Evolutionary conservation across 2,797 vertebrate species (phyloP).

Genomic region (Molossus alvarezi): DNA sequence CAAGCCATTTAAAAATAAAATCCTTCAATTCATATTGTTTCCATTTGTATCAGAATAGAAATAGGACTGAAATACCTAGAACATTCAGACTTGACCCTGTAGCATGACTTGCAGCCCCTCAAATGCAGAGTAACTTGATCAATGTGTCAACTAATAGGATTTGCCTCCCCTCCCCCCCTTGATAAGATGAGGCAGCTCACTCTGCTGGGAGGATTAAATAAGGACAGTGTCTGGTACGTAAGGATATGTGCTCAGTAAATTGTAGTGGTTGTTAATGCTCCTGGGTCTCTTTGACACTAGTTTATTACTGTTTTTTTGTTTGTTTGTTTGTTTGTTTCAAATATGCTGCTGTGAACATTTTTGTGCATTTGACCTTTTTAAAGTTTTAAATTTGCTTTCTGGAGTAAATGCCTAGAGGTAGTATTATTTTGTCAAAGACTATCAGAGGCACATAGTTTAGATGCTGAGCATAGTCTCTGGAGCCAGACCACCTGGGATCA

Average conservation of each 20-base stretch:
- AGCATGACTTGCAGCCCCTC: too few relatives aligned
- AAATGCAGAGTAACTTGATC: too few relatives aligned
- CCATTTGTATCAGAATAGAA: too few relatives aligned
- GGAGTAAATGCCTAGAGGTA: not conserved
- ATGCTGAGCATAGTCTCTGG: not conserved
- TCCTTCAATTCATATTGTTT: too few relatives aligned
- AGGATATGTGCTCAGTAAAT: not conserved
- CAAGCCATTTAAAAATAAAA: constrained; percentile 50
- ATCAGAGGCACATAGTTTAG: not conserved
- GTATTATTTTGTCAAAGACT: not conserved
- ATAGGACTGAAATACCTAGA: too few relatives aligned
- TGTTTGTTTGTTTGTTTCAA: constrained; percentile 5
- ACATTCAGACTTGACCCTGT: too few relatives aligned
- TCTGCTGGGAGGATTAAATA: not conserved
- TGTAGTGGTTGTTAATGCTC: not conserved
- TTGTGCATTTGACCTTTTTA: not conserved
- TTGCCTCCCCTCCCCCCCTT: not conserved
- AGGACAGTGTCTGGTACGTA: not conserved
- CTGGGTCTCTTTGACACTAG: not conserved
- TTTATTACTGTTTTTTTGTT: not conserved
- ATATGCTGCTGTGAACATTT: not conserved
- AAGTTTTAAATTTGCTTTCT: constrained; percentile 37
- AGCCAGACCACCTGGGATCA: not conserved
- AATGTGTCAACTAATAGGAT: too few relatives aligned
- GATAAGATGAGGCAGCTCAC: not conserved